Percentiles rank a stretch among this genome's conserved stretches.
Evolutionary conservation across 2,113 vertebrate genomes (phyloP).

Genomic region (Onychostoma macrolepis): DNA sequence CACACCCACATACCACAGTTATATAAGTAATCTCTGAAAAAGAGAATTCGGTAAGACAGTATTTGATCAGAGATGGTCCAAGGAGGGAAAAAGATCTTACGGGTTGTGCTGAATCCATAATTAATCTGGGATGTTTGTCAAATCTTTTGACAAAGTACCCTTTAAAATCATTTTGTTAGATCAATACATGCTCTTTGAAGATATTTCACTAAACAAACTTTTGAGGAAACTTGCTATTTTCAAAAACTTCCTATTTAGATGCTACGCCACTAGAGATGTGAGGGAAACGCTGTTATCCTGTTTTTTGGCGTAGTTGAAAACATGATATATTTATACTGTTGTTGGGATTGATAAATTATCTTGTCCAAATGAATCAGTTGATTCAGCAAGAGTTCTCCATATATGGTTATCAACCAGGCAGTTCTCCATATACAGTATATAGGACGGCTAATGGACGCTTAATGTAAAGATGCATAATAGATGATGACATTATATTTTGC

Average conservation of each 20-base stretch:
- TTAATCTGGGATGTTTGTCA: constrained; percentile 24
- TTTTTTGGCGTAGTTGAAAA: not conserved
- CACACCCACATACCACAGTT: not conserved
- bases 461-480: constrained; percentile 64
- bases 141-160: constrained; percentile 33
- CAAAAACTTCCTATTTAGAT: constrained; percentile 20
- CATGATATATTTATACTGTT: constrained; percentile 9
- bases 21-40: constrained; percentile 8
- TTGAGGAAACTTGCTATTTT: not conserved
- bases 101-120: constrained; percentile 24
- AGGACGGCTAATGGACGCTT: constrained; percentile 43
- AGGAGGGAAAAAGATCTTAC: not conserved
- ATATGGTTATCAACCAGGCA: constrained; percentile 23
- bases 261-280: not conserved
- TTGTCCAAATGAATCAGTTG: constrained; percentile 38
- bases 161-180: constrained; percentile 32
- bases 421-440: constrained; percentile 35
- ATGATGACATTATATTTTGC: constrained; percentile 59
- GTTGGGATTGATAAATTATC: constrained; percentile 34
- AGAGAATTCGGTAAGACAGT: not conserved
- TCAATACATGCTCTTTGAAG: constrained; percentile 33
- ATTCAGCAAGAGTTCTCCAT: constrained; percentile 27
- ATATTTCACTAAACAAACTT: constrained; percentile 24
- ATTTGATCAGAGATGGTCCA: not conserved
- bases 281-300: constrained; percentile 14